A percentile compares a stretch with the other conserved stretches of the same genome.
phyloP scores from a whole-genome alignment of 2,888 invertebrate species.

The Luperina nickerlii region DNA sequence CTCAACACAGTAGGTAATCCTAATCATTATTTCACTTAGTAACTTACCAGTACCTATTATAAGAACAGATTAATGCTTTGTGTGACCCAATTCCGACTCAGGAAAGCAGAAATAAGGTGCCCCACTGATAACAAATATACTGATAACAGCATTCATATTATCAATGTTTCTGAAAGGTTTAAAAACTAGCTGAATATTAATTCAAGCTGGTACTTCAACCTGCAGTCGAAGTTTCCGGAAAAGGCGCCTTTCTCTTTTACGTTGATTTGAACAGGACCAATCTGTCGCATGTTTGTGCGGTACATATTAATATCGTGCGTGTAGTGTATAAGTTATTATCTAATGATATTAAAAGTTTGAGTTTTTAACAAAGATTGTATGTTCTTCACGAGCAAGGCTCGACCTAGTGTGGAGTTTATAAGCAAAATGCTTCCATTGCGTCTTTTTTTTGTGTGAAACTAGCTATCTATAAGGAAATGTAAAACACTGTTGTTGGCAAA shows the following conservation, averaged over 20 bases:
- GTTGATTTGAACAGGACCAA: neutral
- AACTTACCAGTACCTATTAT: neutral
- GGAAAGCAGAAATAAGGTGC: constrained; percentile 15
- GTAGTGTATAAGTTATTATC: neutral
- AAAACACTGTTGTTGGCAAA: neutral
- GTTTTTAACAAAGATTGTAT: neutral
- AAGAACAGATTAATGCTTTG: constrained; percentile 28
- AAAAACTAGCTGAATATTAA: constrained; percentile 12
- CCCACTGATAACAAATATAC: neutral
- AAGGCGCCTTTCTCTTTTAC: neutral
- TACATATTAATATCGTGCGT: neutral
- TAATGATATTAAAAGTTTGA: neutral
- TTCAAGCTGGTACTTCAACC: neutral
- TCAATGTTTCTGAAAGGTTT: constrained; percentile 11
- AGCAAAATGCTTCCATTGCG: neutral
- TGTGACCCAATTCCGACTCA: constrained; percentile 21
- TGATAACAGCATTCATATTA: constrained; percentile 6
- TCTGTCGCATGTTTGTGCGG: neutral
- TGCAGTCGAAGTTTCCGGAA: neutral
- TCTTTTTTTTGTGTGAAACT: too few relatives aligned
- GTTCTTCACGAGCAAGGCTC: neutral
- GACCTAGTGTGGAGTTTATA: neutral
- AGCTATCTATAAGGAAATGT: neutral
- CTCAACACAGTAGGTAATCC: neutral
- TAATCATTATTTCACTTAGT: constrained; percentile 18